A percentile compares a stretch with the other conserved stretches of the same genome.
Conservation (phyloP, 2,888 invertebrate genomes). For the Epistrophe grossulariae region DNA sequence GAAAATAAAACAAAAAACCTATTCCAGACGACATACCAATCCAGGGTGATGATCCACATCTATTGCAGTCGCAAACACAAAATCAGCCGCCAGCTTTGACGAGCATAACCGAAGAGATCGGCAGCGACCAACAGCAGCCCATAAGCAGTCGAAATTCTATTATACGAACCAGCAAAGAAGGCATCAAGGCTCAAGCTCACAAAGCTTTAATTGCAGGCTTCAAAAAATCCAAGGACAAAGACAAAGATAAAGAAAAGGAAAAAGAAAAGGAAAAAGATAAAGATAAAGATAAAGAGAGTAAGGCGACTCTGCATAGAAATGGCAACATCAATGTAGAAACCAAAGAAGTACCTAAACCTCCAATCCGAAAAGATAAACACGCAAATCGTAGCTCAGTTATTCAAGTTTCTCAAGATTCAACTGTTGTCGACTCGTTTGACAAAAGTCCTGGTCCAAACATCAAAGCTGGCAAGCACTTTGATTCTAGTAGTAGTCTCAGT, state of each 20-base stretch:
- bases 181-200: slow-evolving; percentile 83
- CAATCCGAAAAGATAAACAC: slow-evolving; percentile 82
- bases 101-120: slow-evolving; percentile 82
- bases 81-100: slow-evolving; percentile 80
- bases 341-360: slow-evolving; percentile 81
- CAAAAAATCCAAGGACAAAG: slow-evolving; percentile 83
- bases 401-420: slow-evolving; percentile 80
- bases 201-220: slow-evolving; percentile 84
- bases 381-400: slow-evolving; percentile 81
- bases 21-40: slow-evolving; percentile 94
- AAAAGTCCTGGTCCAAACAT: slow-evolving; percentile 72
- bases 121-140: slow-evolving; percentile 79
- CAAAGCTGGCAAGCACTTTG: slow-evolving; percentile 67
- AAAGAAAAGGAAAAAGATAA: slow-evolving; percentile 77
- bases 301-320: slow-evolving; percentile 53
- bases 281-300: slow-evolving; percentile 74
- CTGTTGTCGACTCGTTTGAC: slow-evolving; percentile 56
- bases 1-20: slow-evolving; percentile 58
- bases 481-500: slow-evolving; percentile 68
- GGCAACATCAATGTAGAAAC: slow-evolving; percentile 48
- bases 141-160: slow-evolving; percentile 80
- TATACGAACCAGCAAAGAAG: slow-evolving; percentile 83
- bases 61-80: slow-evolving; percentile 78
- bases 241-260: slow-evolving; percentile 81
- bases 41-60: slow-evolving; percentile 85